Conservation (phyloP, 2,888 invertebrate genomes). For the Agrochola litura region DNA sequence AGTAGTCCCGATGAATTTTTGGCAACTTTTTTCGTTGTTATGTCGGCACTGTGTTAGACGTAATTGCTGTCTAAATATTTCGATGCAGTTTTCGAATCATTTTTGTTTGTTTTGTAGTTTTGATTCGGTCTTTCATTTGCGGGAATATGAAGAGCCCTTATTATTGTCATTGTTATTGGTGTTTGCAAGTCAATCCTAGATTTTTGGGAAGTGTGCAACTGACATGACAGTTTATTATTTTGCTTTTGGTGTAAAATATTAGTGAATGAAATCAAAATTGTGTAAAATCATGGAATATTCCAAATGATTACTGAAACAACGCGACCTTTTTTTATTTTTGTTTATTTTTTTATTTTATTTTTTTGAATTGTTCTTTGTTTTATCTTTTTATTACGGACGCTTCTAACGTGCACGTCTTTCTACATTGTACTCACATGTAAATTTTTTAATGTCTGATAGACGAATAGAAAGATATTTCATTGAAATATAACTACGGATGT, state of each 20-base stretch:
- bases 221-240: not conserved
- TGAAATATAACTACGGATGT: slow-evolving; percentile 24
- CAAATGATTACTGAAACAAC: not conserved
- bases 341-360: too few species aligned
- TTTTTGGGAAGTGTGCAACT: not conserved
- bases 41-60: slow-evolving; percentile 33
- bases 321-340: too few species aligned
- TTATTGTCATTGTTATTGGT: not conserved
- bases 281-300: not conserved
- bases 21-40: slow-evolving; percentile 53
- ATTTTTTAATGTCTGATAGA: not conserved
- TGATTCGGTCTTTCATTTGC: slow-evolving; percentile 12
- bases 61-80: slow-evolving; percentile 54
- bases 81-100: slow-evolving; percentile 39
- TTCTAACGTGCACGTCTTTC: too few species aligned
- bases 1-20: slow-evolving; percentile 56
- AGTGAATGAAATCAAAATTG: not conserved
- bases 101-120: slow-evolving; percentile 1
- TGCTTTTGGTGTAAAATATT: not conserved
- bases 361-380: too few species aligned
- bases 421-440: too few species aligned
- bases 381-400: too few species aligned
- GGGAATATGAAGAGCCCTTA: not conserved
- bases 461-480: slow-evolving; percentile 1
- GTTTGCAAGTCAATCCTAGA: not conserved